phyloP scores from a whole-genome alignment of 1,140 invertebrate genomes.

The Rhagoletis pomonella region DNA sequence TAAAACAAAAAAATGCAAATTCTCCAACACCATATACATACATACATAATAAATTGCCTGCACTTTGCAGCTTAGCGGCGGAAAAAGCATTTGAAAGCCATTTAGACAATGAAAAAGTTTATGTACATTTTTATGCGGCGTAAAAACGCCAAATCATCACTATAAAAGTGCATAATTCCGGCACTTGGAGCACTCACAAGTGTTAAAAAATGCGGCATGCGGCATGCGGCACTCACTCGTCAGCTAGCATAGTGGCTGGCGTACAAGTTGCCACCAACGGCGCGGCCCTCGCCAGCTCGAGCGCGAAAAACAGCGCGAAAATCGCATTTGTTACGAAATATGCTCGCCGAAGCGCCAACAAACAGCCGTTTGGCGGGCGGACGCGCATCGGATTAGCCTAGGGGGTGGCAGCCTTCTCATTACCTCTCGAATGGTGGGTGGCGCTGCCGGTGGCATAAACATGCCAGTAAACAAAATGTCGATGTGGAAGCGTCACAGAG shows the following conservation, averaged over 20 bases:
- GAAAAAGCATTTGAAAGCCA: constrained; percentile 39
- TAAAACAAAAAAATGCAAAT: constrained; percentile 54
- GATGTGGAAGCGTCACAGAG: neutral
- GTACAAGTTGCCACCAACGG: too few relatives aligned
- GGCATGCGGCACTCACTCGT: neutral
- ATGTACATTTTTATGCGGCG: constrained; percentile 13
- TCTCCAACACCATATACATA: neutral
- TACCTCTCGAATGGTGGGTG: neutral
- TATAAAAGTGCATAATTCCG: constrained; percentile 44
- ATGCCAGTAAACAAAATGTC: constrained; percentile 19
- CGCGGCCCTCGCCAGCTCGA: too few relatives aligned
- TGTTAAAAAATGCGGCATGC: neutral
- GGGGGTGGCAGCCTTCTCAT: too few relatives aligned
- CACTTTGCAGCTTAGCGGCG: constrained; percentile 15
- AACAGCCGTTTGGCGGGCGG: neutral
- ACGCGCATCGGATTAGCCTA: too few relatives aligned
- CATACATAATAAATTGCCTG: constrained; percentile 29
- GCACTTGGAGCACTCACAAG: neutral
- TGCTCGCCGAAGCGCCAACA: neutral
- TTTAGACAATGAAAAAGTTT: constrained; percentile 32
- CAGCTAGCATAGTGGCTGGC: too few relatives aligned
- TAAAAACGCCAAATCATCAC: constrained; percentile 30
- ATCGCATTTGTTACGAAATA: too few relatives aligned
- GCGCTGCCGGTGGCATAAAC: neutral
- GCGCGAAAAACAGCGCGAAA: constrained; percentile 56